Percentiles rank a stretch among this genome's conserved stretches.
Conservation (phyloP, 2,797 vertebrate genomes). For the Eupleurogrammus muticus region DNA sequence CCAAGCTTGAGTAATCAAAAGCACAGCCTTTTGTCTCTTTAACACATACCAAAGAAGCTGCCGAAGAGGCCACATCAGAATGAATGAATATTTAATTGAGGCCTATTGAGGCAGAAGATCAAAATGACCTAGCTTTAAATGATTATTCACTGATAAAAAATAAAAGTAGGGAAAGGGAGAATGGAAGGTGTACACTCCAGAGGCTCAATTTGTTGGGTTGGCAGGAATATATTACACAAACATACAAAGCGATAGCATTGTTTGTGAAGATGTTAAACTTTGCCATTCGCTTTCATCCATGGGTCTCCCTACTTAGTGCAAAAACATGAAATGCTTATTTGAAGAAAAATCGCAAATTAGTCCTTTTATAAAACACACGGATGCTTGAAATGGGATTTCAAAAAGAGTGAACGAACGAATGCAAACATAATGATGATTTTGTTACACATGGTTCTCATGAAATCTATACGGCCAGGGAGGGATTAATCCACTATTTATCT, state of each 20-base stretch:
- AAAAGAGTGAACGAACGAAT: background rate
- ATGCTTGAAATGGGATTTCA: background rate
- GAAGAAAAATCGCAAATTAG: slow-evolving; percentile 35
- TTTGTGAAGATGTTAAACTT: slow-evolving; percentile 77
- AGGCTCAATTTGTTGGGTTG: slow-evolving; percentile 75
- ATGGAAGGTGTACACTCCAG: slow-evolving; percentile 77
- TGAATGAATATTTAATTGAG: slow-evolving; percentile 89
- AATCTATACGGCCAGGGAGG: background rate
- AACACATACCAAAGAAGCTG: slow-evolving; percentile 83
- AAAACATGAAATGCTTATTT: slow-evolving; percentile 85
- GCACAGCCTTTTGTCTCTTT: slow-evolving; percentile 84
- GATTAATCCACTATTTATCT: background rate
- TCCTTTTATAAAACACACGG: background rate
- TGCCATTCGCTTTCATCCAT: slow-evolving; percentile 86
- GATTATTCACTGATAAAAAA: slow-evolving; percentile 86
- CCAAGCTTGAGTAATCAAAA: slow-evolving; percentile 82
- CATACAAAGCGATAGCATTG: slow-evolving; percentile 67
- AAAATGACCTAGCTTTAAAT: slow-evolving; percentile 89
- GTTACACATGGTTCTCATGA: too few species aligned
- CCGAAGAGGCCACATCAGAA: slow-evolving; percentile 82
- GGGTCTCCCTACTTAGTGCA: slow-evolving; percentile 83
- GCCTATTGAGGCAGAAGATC: slow-evolving; percentile 87
- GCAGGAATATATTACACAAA: slow-evolving; percentile 78
- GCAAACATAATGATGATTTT: background rate
- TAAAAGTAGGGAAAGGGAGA: slow-evolving; percentile 78